These are phyloP conservation scores for Allophyes oxyacanthae DNA, from an alignment of 2,888 invertebrate species.

Conservation along the genomic window DNA sequence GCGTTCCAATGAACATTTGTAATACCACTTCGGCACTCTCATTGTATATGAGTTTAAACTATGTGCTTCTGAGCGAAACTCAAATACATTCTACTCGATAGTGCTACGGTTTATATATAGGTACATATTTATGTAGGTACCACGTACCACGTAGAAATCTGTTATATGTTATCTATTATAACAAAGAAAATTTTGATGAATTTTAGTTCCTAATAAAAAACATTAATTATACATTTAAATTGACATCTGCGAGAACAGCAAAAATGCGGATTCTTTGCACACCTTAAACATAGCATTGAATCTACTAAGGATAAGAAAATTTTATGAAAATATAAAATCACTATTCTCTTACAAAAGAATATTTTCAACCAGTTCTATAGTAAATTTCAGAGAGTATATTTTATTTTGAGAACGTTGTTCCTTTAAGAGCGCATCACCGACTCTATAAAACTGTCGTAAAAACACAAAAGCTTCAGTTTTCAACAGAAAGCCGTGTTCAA, in stretches of 20 bases:
- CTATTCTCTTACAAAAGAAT: slow-evolving; percentile 2
- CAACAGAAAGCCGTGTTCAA: slow-evolving; percentile 26
- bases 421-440: slow-evolving; percentile 33
- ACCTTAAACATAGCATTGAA: slow-evolving; percentile 31
- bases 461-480: slow-evolving; percentile 38
- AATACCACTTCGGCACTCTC: slow-evolving; percentile 56
- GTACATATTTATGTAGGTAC: neutral
- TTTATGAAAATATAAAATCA: slow-evolving; percentile 23
- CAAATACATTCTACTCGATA: slow-evolving; percentile 24
- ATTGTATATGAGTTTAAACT: slow-evolving; percentile 63
- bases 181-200: too few species aligned
- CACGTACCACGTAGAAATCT: neutral
- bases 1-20: slow-evolving; percentile 63
- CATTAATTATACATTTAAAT: too few species aligned
- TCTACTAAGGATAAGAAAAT: slow-evolving; percentile 21
- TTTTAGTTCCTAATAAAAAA: too few species aligned
- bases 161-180: neutral
- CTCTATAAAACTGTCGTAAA: slow-evolving; percentile 47
- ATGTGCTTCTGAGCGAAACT: slow-evolving; percentile 52
- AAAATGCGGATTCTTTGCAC: too few species aligned
- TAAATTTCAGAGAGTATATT: slow-evolving; percentile 23
- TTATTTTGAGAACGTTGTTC: slow-evolving; percentile 39
- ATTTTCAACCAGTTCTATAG: slow-evolving; percentile 12
- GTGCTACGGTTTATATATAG: neutral
- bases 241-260: too few species aligned